These are phyloP conservation scores for Cephus rjabovi DNA, from an alignment of 2,888 invertebrate species.

Conservation along the genomic window DNA sequence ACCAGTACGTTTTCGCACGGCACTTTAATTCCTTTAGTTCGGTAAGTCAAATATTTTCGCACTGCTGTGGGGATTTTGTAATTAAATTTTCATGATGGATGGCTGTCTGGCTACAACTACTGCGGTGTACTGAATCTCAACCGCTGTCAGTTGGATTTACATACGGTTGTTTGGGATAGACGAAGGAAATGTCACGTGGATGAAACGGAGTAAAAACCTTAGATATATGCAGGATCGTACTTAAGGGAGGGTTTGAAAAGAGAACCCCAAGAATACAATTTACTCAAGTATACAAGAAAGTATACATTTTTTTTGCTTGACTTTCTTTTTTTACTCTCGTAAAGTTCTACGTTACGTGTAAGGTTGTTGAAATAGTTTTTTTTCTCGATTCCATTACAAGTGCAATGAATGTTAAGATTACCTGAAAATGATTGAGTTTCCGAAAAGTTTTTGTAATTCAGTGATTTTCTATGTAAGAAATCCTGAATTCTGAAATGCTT, in stretches of 20 bases:
- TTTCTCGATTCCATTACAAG: background rate
- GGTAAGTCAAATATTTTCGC: slow-evolving; percentile 15
- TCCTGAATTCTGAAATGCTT: background rate
- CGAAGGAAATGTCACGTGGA: background rate
- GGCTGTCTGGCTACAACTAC: background rate
- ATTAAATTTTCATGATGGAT: slow-evolving; percentile 21
- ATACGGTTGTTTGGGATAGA: background rate
- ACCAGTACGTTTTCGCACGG: background rate
- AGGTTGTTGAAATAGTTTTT: background rate
- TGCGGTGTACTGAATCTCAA: background rate
- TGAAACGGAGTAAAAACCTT: background rate
- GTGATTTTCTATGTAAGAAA: background rate
- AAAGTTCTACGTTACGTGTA: background rate
- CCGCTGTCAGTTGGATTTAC: background rate
- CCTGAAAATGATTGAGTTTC: background rate
- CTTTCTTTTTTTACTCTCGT: background rate
- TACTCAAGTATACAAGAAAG: too few species aligned
- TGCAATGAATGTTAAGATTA: background rate
- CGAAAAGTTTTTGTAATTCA: background rate
- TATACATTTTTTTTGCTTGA: background rate
- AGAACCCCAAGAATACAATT: background rate
- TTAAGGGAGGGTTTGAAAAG: background rate
- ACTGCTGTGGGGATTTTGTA: slow-evolving; percentile 1
- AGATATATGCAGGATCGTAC: background rate
- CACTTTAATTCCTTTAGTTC: slow-evolving; percentile 9